Conservation (phyloP, 2,888 invertebrate genomes). For the Eupithecia subfuscata region DNA sequence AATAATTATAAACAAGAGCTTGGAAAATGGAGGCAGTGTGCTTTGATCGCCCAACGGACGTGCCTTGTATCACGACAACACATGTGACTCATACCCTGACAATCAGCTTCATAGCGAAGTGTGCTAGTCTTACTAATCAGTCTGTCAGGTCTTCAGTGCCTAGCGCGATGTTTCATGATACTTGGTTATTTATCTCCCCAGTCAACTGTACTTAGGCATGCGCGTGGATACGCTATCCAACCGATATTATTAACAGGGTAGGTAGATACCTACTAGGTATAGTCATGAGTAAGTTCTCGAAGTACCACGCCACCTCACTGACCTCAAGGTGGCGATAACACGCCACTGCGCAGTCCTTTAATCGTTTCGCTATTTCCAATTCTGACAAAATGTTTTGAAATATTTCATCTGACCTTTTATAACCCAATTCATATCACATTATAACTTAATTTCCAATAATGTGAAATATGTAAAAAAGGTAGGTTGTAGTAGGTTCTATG, state of each 20-base stretch:
- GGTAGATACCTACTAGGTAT: not conserved
- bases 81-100: conserved; percentile 41
- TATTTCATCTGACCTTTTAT: not conserved
- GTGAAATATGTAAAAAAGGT: not conserved
- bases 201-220: conserved; percentile 10
- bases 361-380: conserved; percentile 35
- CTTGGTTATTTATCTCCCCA: not conserved
- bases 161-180: not conserved
- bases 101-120: not conserved
- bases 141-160: not conserved
- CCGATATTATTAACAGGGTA: conserved; percentile 48
- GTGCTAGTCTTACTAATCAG: not conserved
- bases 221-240: conserved; percentile 49
- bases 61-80: conserved; percentile 62
- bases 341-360: conserved; percentile 60
- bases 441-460: not conserved
- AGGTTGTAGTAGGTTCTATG: not conserved
- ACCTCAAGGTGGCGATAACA: conserved; percentile 61
- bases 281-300: conserved; percentile 32
- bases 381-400: conserved; percentile 23
- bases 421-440: not conserved
- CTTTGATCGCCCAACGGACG: conserved; percentile 53
- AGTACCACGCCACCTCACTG: conserved; percentile 55
- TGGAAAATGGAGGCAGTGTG: conserved; percentile 43
- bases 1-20: not conserved